Conservation (phyloP, 1,140 invertebrate genomes). For the Atopsyche davidsoni region DNA sequence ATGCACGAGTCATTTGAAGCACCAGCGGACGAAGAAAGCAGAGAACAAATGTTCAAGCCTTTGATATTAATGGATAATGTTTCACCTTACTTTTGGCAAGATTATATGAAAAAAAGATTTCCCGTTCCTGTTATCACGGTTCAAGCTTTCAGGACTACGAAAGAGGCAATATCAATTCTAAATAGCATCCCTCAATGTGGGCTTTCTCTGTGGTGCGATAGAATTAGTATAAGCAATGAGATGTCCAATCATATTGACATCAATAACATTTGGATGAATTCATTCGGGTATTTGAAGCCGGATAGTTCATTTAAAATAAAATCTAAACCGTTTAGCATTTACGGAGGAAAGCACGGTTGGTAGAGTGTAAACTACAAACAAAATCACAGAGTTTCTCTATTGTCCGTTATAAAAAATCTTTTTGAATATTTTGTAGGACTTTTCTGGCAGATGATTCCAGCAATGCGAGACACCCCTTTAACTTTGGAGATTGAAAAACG, state of each 20-base stretch:
- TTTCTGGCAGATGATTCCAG: too few species aligned
- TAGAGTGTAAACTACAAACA: not conserved
- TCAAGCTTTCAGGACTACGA: constrained; percentile 53
- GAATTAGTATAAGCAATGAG: constrained; percentile 51
- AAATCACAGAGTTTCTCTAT: too few species aligned
- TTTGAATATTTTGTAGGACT: too few species aligned
- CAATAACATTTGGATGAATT: constrained; percentile 56
- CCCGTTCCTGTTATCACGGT: constrained; percentile 42
- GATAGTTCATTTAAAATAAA: constrained; percentile 16
- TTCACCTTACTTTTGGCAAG: constrained; percentile 17
- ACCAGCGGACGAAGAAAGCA: too few species aligned
- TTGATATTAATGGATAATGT: constrained; percentile 19
- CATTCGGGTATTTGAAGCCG: constrained; percentile 49
- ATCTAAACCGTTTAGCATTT: not conserved
- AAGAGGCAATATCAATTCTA: constrained; percentile 52
- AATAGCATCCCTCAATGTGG: constrained; percentile 51
- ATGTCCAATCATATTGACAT: constrained; percentile 40
- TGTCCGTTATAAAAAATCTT: too few species aligned
- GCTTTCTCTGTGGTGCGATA: constrained; percentile 54
- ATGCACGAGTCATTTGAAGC: constrained; percentile 9
- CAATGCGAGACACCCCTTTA: too few species aligned
- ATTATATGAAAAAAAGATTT: constrained; percentile 32
- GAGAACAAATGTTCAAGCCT: constrained; percentile 10
- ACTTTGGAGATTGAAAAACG: too few species aligned
- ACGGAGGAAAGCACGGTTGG: constrained; percentile 13